These are phyloP conservation scores for Cerceris rybyensis DNA, from an alignment of 2,888 invertebrate genomes.

Conservation along the genomic window DNA sequence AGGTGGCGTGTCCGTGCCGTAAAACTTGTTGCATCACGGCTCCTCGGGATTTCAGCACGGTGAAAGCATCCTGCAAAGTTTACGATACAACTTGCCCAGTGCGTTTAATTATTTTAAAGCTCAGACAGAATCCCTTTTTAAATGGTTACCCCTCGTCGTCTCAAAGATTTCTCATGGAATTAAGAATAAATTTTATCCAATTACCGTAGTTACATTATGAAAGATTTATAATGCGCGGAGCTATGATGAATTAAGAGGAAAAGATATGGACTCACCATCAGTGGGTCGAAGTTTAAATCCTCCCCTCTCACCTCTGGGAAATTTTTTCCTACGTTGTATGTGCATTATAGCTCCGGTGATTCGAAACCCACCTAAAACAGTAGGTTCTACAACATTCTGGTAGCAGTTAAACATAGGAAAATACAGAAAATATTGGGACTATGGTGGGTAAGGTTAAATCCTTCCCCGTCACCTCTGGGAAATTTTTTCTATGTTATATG, in stretches of 20 bases:
- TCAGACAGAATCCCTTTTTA: slow-evolving; percentile 24
- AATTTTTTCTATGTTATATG: too few species aligned
- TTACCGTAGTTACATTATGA: neutral
- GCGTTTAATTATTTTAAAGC: slow-evolving; percentile 39
- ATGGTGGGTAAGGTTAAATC: too few species aligned
- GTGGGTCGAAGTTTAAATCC: too few species aligned
- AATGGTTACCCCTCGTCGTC: slow-evolving; percentile 10
- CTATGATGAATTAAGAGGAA: neutral
- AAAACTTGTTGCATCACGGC: slow-evolving; percentile 29
- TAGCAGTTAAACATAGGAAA: too few species aligned
- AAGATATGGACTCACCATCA: neutral
- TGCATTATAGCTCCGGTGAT: too few species aligned
- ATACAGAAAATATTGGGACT: too few species aligned
- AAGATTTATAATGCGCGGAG: neutral
- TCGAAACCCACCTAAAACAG: too few species aligned
- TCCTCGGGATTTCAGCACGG: slow-evolving; percentile 1
- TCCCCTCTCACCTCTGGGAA: too few species aligned
- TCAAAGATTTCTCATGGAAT: neutral
- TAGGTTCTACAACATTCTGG: too few species aligned
- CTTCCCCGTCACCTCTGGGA: too few species aligned
- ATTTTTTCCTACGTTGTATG: too few species aligned
- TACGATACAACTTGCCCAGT: slow-evolving; percentile 30
- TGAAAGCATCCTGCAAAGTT: slow-evolving; percentile 40
- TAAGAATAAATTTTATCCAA: neutral
- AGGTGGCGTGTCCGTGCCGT: neutral